A percentile compares a stretch with the other conserved stretches of the same genome.
Conservation (phyloP, 2,113 vertebrate genomes). For the Narcine bancroftii region DNA sequence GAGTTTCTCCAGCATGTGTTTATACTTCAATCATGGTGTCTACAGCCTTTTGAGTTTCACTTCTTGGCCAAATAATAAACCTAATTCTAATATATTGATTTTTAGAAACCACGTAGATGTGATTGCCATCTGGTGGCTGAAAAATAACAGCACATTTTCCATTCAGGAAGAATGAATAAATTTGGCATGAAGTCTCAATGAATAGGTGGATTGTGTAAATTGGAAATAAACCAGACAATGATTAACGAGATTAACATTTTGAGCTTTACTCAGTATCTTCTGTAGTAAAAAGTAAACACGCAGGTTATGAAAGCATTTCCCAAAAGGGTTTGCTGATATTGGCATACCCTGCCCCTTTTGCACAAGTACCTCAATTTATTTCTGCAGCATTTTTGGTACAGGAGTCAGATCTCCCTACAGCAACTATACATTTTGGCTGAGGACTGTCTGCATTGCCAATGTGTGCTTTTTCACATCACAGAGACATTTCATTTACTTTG, state of each 20-base stretch:
- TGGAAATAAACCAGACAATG: not conserved
- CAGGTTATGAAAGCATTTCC: not conserved
- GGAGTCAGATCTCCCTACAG: not conserved
- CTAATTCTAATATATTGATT: not conserved
- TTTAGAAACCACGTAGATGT: not conserved
- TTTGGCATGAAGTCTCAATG: not conserved
- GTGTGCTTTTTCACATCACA: not conserved
- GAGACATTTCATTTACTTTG: not conserved
- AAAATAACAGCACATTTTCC: not conserved
- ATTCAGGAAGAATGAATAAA: not conserved
- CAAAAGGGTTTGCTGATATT: not conserved
- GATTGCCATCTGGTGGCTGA: slow-evolving; percentile 30
- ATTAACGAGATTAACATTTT: not conserved
- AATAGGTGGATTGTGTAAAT: not conserved
- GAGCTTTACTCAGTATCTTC: too few species aligned
- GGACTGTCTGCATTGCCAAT: not conserved
- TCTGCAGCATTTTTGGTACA: not conserved
- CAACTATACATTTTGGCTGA: not conserved
- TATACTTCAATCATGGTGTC: too few species aligned
- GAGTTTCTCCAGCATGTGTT: too few species aligned
- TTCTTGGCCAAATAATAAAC: not conserved
- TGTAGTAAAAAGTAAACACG: too few species aligned
- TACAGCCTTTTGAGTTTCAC: too few species aligned
- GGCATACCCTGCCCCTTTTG: not conserved
- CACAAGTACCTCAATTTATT: not conserved